Conservation (phyloP, 2,888 invertebrate genomes). For the Lathronympha strigana region DNA sequence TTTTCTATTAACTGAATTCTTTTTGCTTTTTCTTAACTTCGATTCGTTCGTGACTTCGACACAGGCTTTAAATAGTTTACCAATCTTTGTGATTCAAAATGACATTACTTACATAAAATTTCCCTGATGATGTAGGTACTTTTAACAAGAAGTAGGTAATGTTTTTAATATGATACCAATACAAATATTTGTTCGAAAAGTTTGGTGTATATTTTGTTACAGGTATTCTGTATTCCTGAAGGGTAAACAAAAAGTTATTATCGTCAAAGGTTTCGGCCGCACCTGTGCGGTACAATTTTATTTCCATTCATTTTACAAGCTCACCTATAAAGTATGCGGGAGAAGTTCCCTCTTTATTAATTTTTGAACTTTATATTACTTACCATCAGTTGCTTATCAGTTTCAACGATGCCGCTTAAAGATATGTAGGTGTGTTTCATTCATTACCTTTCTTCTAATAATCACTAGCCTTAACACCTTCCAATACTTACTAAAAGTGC, state of each 20-base stretch:
- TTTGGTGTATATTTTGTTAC: not conserved
- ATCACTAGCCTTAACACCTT: not conserved
- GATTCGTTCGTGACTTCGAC: constrained; percentile 68
- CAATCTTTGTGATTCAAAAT: constrained; percentile 40
- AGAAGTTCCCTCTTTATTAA: constrained; percentile 83
- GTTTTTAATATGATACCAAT: not conserved
- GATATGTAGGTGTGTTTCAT: constrained; percentile 25
- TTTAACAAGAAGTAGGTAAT: no score
- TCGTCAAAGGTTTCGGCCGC: constrained; percentile 80
- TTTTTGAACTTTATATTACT: constrained; percentile 84
- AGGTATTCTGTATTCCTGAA: constrained; percentile 57
- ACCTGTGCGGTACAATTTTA: constrained; percentile 83
- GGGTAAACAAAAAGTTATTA: constrained; percentile 81
- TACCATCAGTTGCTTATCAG: constrained; percentile 75
- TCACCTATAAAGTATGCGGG: constrained; percentile 79
- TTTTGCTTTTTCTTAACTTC: constrained; percentile 61
- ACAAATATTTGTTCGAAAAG: not conserved
- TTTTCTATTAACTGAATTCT: constrained; percentile 71
- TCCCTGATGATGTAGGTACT: constrained; percentile 5
- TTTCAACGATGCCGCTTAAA: constrained; percentile 51
- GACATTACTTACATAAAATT: constrained; percentile 27
- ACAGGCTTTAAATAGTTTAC: constrained; percentile 56
- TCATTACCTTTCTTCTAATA: constrained; percentile 2
- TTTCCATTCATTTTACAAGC: constrained; percentile 83
- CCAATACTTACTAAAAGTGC: not conserved